Base-by-base conservation (phyloP, 2,113 vertebrate genomes). In the Cynocephalus volans region DNA sequence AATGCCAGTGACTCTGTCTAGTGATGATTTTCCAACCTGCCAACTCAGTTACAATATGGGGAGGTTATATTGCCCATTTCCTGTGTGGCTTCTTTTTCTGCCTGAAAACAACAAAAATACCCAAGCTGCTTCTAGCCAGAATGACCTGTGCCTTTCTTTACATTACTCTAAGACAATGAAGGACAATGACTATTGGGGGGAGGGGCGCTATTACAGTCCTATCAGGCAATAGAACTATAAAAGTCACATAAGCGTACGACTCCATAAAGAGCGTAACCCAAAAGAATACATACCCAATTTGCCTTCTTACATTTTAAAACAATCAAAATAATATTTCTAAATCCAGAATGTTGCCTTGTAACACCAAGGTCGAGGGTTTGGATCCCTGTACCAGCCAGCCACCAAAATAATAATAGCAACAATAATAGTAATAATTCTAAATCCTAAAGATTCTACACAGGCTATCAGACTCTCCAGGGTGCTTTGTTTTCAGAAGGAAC, bases 41-140 rank as follows among this genome's bases (percentile, higher is more conserved):
- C 72, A 90, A 26, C 58, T 95, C 48, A 13, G 14, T 62, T 92
- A 82, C 50, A 94, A 80, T 23, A 77, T 0, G 56, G 24, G n/a
- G 17, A 70, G 23, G 26, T 62, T 58, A 54, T 9, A 23, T 3
- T 70, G 87, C 26, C 75, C 50, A 18, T 73, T 93, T 64, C 75
- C 62, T 52, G n/a, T 52, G 18, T 76, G 31, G 23, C 54, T 94
- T 36, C 72, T 79, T 77, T 67, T 84, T 33, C 45, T 96, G 13
- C 69, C 64, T 75, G 56, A 92, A 95, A 95, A 87, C n/a, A 92
- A n/a, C 45, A 84, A 86, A 96, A 93, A 76, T 45, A 58, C 15
- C 84, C 48, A 56, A 52, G 18, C 73, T 33, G 50, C n/a, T 88
- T 87, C 45, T 73, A 36, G 1, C 23, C 69, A 83, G 45, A 31